Conservation (phyloP, 2,888 invertebrate species). For the Drosophila lutescens region DNA sequence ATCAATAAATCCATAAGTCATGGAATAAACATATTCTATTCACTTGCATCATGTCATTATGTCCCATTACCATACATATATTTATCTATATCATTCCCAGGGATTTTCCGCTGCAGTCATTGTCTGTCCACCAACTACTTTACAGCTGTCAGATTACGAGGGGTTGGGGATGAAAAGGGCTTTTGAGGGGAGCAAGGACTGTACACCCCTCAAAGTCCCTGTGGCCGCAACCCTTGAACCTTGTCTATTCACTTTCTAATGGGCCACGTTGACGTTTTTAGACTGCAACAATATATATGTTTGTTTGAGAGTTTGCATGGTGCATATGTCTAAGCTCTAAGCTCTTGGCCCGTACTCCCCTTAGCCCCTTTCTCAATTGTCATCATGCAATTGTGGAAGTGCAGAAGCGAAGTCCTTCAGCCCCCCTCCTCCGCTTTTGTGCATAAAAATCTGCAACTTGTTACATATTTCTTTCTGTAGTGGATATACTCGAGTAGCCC, state of each 20-base stretch:
- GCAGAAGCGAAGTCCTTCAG: conserved; percentile 33
- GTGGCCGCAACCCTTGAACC: conserved; percentile 29
- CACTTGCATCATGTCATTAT: conserved; percentile 2
- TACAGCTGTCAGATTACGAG: conserved; percentile 35
- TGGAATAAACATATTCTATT: not conserved
- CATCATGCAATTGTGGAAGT: conserved; percentile 48
- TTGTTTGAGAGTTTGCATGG: conserved; percentile 18
- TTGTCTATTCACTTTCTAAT: conserved; percentile 62
- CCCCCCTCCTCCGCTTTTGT: conserved; percentile 29
- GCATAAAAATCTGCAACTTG: conserved; percentile 66
- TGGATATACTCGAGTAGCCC: not conserved
- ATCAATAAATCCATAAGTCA: conserved; percentile 2
- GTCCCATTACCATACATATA: conserved; percentile 13
- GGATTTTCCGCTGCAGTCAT: conserved; percentile 23
- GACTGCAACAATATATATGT: conserved; percentile 38
- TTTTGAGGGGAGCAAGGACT: conserved; percentile 10
- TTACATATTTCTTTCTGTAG: conserved; percentile 59
- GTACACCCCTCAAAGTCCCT: conserved; percentile 17
- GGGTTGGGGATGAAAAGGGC: not conserved
- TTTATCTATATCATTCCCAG: conserved; percentile 16
- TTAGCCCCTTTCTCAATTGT: conserved; percentile 52
- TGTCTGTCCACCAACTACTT: conserved; percentile 26
- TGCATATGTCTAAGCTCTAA: conserved; percentile 41
- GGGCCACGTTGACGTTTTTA: conserved; percentile 51
- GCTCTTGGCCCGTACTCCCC: conserved; percentile 3